Percentiles rank a stretch among this genome's conserved stretches.
Conservation (phyloP, 2,113 vertebrate species). For the Diadophis punctatus region DNA sequence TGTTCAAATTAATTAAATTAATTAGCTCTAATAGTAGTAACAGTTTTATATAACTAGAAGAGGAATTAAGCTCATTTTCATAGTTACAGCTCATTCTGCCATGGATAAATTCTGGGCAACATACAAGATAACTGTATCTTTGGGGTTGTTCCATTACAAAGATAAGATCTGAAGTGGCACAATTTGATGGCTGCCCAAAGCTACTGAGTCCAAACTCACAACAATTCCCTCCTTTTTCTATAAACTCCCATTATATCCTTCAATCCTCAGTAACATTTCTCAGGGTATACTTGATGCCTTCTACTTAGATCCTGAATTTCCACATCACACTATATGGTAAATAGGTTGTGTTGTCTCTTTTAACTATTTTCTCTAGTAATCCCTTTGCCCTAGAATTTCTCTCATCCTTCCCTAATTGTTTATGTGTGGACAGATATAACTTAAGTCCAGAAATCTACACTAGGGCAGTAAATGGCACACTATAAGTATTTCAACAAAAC, state of each 20-base stretch:
- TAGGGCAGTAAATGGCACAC: not conserved
- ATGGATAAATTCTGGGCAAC: not conserved
- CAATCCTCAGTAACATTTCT: not conserved
- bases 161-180: not conserved
- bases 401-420: no score
- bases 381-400: not conserved
- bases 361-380: not conserved
- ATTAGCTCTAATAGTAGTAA: constrained; percentile 17
- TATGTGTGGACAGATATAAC: not conserved
- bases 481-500: not conserved
- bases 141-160: not conserved
- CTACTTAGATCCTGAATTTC: not conserved
- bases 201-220: not conserved
- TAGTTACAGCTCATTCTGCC: not conserved
- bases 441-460: not conserved
- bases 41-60: not conserved
- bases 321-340: not conserved
- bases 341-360: not conserved
- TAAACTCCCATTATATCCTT: not conserved
- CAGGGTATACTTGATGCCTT: not conserved
- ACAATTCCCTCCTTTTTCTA: not conserved
- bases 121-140: not conserved
- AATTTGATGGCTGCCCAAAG: not conserved
- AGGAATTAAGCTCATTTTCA: not conserved
- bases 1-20: constrained; percentile 48